Percentiles rank a stretch among this genome's conserved stretches.
These are phyloP conservation scores for Epinotia nisella DNA, from an alignment of 2,888 invertebrate genomes.

Conservation along the genomic window DNA sequence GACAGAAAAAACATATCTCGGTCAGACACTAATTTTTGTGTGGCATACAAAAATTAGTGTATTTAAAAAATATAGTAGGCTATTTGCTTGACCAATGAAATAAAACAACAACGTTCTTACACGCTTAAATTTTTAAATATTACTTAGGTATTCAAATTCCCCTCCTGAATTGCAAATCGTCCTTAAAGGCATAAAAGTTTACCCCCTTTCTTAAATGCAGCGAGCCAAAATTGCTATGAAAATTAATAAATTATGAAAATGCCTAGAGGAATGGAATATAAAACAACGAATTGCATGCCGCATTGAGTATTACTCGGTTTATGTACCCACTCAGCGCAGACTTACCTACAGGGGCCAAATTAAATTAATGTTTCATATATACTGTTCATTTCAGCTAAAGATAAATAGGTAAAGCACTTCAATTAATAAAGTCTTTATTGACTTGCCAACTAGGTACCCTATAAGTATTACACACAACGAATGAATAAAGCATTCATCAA, in stretches of 20 bases:
- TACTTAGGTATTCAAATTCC: slow-evolving; percentile 24
- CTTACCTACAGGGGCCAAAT: slow-evolving; percentile 42
- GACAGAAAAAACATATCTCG: too few relatives aligned
- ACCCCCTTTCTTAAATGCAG: slow-evolving; percentile 52
- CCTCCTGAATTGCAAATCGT: slow-evolving; percentile 53
- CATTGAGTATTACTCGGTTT: slow-evolving; percentile 56
- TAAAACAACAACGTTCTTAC: background rate
- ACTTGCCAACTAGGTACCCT: slow-evolving; percentile 33
- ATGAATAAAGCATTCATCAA: slow-evolving; percentile 29
- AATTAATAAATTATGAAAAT: slow-evolving; percentile 63
- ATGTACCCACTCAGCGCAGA: slow-evolving; percentile 55
- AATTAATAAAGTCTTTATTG: slow-evolving; percentile 38
- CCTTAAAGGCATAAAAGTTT: slow-evolving; percentile 54
- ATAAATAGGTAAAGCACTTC: slow-evolving; percentile 38
- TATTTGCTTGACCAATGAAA: background rate
- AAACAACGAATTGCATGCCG: slow-evolving; percentile 51
- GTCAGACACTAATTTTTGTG: too few relatives aligned
- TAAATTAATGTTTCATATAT: slow-evolving; percentile 60
- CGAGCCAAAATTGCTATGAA: slow-evolving; percentile 54
- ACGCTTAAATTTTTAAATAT: slow-evolving; percentile 1
- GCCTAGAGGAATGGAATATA: slow-evolving; percentile 56
- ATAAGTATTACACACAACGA: slow-evolving; percentile 10
- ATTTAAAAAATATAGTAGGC: too few relatives aligned
- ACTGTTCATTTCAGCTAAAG: slow-evolving; percentile 50
- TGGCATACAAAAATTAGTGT: too few relatives aligned